Evolutionary conservation across 2,113 vertebrate species (phyloP).

Genomic region (Hassar affinis): DNA sequence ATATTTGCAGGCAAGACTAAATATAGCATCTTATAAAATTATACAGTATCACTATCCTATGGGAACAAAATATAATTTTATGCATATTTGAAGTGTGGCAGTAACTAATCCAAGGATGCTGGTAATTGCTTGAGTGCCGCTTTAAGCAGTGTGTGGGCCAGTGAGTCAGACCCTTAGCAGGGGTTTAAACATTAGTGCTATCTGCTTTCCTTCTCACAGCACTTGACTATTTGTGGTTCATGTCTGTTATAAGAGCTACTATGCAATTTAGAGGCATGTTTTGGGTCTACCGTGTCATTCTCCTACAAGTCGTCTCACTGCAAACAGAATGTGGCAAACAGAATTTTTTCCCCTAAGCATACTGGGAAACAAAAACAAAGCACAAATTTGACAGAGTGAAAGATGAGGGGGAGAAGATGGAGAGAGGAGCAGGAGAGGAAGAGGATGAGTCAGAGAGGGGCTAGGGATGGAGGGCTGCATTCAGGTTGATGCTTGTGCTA

Average conservation of each 20-base stretch:
- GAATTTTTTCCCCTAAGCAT: constrained; percentile 1
- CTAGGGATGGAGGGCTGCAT: constrained; percentile 52
- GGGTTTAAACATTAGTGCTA: constrained; percentile 25
- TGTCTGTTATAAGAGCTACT: constrained; percentile 19
- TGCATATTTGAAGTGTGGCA: constrained; percentile 27
- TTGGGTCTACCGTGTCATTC: constrained; percentile 12
- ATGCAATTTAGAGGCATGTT: constrained; percentile 32
- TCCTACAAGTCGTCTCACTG: constrained; percentile 26
- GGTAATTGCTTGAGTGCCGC: constrained; percentile 35
- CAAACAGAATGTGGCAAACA: constrained; percentile 34
- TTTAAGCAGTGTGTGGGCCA: constrained; percentile 33
- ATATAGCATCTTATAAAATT: constrained; percentile 24
- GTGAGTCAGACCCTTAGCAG: constrained; percentile 46
- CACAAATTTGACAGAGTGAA: constrained; percentile 34
- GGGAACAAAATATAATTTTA: constrained; percentile 39
- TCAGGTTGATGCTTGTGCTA: constrained; percentile 57
- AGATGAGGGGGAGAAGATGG: background rate
- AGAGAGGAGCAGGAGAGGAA: constrained; percentile 40
- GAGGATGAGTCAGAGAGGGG: constrained; percentile 53
- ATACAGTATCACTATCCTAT: constrained; percentile 16
- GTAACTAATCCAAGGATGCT: constrained; percentile 25
- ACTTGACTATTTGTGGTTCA: constrained; percentile 26
- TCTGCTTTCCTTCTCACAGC: constrained; percentile 3
- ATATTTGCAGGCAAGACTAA: background rate
- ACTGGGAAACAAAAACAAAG: constrained; percentile 41